Percentiles rank a stretch among this genome's conserved stretches.
phyloP scores from a whole-genome alignment of 2,888 invertebrate species.

The Scaptomyza tumidula region DNA sequence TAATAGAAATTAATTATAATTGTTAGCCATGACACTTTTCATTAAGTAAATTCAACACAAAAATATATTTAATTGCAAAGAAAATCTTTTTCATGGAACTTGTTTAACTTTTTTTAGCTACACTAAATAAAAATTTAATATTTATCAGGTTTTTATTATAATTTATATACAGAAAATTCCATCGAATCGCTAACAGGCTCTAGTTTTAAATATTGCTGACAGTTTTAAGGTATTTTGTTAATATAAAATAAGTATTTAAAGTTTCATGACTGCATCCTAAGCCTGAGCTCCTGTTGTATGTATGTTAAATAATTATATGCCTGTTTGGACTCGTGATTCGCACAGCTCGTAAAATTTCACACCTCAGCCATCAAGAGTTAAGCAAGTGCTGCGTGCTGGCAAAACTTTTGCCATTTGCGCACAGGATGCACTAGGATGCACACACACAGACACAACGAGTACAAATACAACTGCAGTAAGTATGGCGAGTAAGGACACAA shows the following conservation, averaged over 20 bases:
- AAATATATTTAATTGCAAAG: too few relatives aligned
- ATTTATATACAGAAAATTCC: too few relatives aligned
- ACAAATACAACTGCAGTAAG: constrained; percentile 24
- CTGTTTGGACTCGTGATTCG: constrained; percentile 56
- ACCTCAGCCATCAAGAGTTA: constrained; percentile 66
- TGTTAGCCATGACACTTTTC: neutral
- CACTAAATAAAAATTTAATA: too few relatives aligned
- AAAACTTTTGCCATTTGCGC: constrained; percentile 60
- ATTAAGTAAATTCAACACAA: too few relatives aligned
- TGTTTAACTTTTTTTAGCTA: too few relatives aligned
- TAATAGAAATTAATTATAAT: neutral
- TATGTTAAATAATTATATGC: constrained; percentile 67
- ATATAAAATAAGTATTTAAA: too few relatives aligned
- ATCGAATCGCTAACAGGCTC: too few relatives aligned
- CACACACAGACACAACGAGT: constrained; percentile 25
- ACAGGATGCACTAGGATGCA: constrained; percentile 58
- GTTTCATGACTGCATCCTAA: constrained; percentile 10
- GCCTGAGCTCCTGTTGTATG: constrained; percentile 10
- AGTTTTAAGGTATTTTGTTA: neutral
- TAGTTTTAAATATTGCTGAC: too few relatives aligned
- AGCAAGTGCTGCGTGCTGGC: constrained; percentile 58
- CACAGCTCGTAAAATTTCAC: constrained; percentile 62
- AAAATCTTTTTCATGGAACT: too few relatives aligned
- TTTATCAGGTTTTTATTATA: too few relatives aligned
- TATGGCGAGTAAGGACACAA: constrained; percentile 51